Evolutionary conservation across 2,113 vertebrate species (phyloP).

Genomic region (Cisticola juncidis): DNA sequence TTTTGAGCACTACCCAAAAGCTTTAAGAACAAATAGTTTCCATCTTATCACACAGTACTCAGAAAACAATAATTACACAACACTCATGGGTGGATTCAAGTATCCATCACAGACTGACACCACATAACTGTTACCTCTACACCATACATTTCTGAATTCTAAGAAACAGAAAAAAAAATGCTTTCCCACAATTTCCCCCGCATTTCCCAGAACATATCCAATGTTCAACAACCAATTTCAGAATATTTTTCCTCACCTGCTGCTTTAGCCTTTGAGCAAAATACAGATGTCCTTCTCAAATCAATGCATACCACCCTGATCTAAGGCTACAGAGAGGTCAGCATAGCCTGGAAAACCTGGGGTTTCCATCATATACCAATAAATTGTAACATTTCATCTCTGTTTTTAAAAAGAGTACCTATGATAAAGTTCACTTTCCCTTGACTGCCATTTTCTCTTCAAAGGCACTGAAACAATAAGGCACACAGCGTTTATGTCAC

Average conservation of each 20-base stretch:
- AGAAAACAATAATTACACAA: background rate
- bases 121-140: no score
- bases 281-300: background rate
- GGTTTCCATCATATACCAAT: background rate
- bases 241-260: background rate
- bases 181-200: background rate
- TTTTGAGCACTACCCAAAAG: background rate
- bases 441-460: background rate
- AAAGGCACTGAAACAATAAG: background rate
- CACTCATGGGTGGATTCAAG: background rate
- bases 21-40: background rate
- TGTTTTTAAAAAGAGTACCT: background rate
- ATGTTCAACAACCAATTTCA: background rate
- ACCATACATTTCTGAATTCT: background rate
- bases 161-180: background rate
- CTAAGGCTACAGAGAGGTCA: background rate
- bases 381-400: background rate
- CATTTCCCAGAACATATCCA: background rate
- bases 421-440: background rate
- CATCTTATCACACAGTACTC: background rate
- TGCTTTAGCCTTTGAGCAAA: background rate
- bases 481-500: background rate
- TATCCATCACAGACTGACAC: background rate
- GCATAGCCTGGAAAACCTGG: background rate
- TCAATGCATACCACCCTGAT: background rate